A percentile compares a stretch with the other conserved stretches of the same genome.
These are phyloP conservation scores for Euplexia lucipara DNA, from an alignment of 2,888 invertebrate species.

Conservation along the genomic window DNA sequence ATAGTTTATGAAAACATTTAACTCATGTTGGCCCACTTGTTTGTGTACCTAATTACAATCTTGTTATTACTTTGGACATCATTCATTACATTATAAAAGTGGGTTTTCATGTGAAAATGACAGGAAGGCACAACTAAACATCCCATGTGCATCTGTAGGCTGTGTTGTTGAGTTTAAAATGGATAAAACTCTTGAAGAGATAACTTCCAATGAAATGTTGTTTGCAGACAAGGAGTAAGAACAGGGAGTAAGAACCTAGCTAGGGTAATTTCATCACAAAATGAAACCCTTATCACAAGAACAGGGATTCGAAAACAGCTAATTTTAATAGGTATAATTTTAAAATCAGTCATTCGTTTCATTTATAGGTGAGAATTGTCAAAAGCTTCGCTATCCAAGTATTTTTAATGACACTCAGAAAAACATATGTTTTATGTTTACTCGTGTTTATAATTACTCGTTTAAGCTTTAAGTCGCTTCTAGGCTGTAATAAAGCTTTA, in stretches of 20 bases:
- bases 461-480: slow-evolving; percentile 36
- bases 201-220: neutral
- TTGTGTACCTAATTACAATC: slow-evolving; percentile 3
- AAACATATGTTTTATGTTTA: slow-evolving; percentile 9
- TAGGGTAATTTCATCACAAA: neutral
- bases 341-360: neutral
- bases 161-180: slow-evolving; percentile 4
- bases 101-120: no score
- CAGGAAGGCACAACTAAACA: no score
- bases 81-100: no score
- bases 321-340: no score
- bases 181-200: neutral
- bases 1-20: slow-evolving; percentile 58
- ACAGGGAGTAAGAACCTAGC: neutral
- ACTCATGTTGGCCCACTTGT: slow-evolving; percentile 18
- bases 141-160: neutral
- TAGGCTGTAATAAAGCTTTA: slow-evolving; percentile 35
- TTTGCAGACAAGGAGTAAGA: neutral
- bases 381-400: neutral
- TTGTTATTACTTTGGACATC: neutral
- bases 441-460: slow-evolving; percentile 10
- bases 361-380: neutral
- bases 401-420: neutral
- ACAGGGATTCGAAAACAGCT: neutral
- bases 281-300: neutral